A percentile compares a stretch with the other conserved stretches of the same genome.
These are phyloP conservation scores for Stenotaenia linearis DNA, from an alignment of 2,888 invertebrate genomes.

Conservation along the genomic window DNA sequence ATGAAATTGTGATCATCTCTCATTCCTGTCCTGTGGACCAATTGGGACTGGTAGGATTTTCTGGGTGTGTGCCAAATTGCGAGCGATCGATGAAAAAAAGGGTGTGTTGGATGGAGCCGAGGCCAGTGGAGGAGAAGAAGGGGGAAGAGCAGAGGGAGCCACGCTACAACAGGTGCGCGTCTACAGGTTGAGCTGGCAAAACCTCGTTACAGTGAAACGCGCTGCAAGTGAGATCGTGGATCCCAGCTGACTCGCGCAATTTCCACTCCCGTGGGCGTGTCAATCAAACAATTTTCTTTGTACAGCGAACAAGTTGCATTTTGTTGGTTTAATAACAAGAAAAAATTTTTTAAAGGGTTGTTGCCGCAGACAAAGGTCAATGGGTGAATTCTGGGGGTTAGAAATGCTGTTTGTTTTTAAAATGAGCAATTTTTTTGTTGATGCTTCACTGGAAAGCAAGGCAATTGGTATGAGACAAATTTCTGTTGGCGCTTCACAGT, in stretches of 20 bases:
- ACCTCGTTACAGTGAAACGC: neutral
- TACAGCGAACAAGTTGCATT: neutral
- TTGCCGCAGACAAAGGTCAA: too few relatives aligned
- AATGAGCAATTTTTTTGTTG: too few relatives aligned
- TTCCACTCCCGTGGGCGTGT: neutral
- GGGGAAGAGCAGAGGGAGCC: neutral
- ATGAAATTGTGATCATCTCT: neutral
- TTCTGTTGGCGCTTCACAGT: too few relatives aligned
- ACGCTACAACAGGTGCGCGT: conserved; percentile 16
- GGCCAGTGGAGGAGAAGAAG: neutral
- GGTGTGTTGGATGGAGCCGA: neutral
- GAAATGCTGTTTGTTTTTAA: too few relatives aligned
- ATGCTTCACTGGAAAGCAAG: too few relatives aligned
- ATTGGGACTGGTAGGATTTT: neutral
- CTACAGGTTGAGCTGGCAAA: neutral
- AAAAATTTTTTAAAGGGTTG: neutral
- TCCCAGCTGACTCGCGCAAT: neutral
- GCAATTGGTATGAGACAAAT: too few relatives aligned
- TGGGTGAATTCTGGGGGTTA: too few relatives aligned
- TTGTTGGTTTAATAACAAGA: neutral
- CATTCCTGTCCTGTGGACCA: neutral
- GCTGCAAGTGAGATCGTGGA: neutral
- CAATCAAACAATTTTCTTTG: neutral
- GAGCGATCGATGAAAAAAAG: neutral
- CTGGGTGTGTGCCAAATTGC: neutral